These are phyloP conservation scores for Lordiphosa fenestrarum DNA, from an alignment of 2,888 invertebrate species.

Conservation along the genomic window DNA sequence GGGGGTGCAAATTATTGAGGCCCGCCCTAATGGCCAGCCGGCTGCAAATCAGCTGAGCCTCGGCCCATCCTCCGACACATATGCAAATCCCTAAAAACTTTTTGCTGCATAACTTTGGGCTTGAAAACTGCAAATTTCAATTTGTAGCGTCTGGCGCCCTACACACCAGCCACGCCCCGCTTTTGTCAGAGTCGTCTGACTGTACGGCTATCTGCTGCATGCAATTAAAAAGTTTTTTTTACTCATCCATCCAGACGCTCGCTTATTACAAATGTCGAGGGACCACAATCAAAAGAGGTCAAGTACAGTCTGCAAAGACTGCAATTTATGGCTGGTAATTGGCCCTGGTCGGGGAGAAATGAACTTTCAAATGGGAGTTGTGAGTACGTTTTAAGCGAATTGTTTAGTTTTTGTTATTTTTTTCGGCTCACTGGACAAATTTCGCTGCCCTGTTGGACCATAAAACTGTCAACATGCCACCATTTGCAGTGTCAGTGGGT, in stretches of 20 bases:
- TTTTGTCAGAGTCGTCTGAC: conserved; percentile 7
- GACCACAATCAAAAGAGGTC: conserved; percentile 65
- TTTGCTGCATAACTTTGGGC: conserved; percentile 39
- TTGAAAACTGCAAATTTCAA: conserved; percentile 47
- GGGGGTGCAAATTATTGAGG: conserved; percentile 30
- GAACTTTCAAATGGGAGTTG: conserved; percentile 23
- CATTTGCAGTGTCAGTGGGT: conserved; percentile 27
- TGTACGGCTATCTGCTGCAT: conserved; percentile 24
- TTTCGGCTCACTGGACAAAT: conserved; percentile 10
- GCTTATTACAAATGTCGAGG: conserved; percentile 60
- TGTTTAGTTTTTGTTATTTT: conserved; percentile 1
- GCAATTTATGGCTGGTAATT: conserved; percentile 53
- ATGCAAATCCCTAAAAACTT: conserved; percentile 43
- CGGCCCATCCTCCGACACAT: conserved; percentile 13
- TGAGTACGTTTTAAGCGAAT: conserved; percentile 4
- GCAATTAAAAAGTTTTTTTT: conserved; percentile 64
- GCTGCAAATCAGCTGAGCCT: conserved; percentile 32
- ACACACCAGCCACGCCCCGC: conserved; percentile 9
- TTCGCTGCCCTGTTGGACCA: conserved; percentile 24
- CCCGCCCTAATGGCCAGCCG: conserved; percentile 27
- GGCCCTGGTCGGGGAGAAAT: conserved; percentile 40
- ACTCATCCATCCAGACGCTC: conserved; percentile 42
- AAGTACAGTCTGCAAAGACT: conserved; percentile 48
- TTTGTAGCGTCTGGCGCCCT: conserved; percentile 39
- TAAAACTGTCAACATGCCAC: conserved; percentile 49